These are phyloP conservation scores for Saturnia pavonia DNA, from an alignment of 2,888 invertebrate genomes.

Conservation along the genomic window DNA sequence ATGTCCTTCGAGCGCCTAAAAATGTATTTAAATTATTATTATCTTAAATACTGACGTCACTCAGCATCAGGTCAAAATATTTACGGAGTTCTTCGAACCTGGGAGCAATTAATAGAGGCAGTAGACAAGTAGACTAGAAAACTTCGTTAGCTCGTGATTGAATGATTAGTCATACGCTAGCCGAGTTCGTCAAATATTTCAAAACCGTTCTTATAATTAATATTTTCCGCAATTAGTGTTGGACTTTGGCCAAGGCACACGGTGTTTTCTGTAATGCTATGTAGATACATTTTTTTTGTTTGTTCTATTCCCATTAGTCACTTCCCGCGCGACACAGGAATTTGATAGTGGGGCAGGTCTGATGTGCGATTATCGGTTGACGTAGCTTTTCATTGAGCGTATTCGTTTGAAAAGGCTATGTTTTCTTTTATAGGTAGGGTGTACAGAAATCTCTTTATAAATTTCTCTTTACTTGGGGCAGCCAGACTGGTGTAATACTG, in stretches of 20 bases:
- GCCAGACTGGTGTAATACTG: too few relatives aligned
- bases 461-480: too few relatives aligned
- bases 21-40: not conserved
- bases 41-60: not conserved
- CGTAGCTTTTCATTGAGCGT: not conserved
- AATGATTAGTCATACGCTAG: slow-evolving; percentile 7
- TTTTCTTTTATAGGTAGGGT: not conserved
- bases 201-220: slow-evolving; percentile 16
- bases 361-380: not conserved
- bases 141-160: not conserved
- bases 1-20: not conserved
- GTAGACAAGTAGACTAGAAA: not conserved
- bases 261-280: slow-evolving; percentile 5
- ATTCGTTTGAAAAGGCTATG: not conserved
- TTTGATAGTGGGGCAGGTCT: slow-evolving; percentile 12
- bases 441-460: not conserved
- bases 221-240: slow-evolving; percentile 22
- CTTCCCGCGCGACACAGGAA: slow-evolving; percentile 1
- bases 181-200: not conserved
- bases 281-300: not conserved
- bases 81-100: not conserved
- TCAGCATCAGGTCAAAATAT: not conserved
- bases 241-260: slow-evolving; percentile 12
- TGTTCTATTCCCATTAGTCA: slow-evolving; percentile 7
- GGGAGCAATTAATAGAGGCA: slow-evolving; percentile 2